These are phyloP conservation scores for Sycophaga agraensis DNA, from an alignment of 1,140 invertebrate species.

Conservation along the genomic window DNA sequence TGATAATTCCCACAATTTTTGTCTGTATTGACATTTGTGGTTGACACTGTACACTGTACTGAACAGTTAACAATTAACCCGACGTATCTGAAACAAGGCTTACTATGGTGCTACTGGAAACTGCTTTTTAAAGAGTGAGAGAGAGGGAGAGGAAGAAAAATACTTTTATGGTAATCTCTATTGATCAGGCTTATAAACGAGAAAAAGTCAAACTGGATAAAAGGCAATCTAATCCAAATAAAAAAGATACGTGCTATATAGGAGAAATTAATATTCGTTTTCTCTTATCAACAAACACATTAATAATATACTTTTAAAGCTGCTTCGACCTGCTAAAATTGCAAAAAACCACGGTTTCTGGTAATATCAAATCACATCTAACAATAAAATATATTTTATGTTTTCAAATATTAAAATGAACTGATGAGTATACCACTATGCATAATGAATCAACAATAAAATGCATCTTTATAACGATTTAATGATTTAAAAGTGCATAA, in stretches of 20 bases:
- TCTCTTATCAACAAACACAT: too few relatives aligned
- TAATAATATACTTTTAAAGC: neutral
- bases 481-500: slow-evolving; percentile 37
- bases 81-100: too few relatives aligned
- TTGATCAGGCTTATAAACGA: neutral
- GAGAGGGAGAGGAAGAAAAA: too few relatives aligned
- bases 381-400: slow-evolving; percentile 28
- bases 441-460: slow-evolving; percentile 2
- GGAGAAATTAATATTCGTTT: too few relatives aligned
- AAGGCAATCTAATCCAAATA: neutral
- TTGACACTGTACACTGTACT: too few relatives aligned
- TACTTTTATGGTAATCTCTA: neutral
- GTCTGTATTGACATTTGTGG: too few relatives aligned
- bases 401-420: slow-evolving; percentile 32
- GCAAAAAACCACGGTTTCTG: slow-evolving; percentile 9
- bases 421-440: slow-evolving; percentile 15
- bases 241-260: slow-evolving; percentile 1
- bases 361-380: neutral
- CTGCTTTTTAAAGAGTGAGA: too few relatives aligned
- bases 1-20: too few relatives aligned
- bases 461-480: slow-evolving; percentile 16
- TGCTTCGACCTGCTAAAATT: slow-evolving; percentile 5
- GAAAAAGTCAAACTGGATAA: neutral
- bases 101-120: too few relatives aligned
- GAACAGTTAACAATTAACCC: too few relatives aligned